Base-by-base conservation (phyloP, 2,113 vertebrate genomes). In the Seriola rivoliana region DNA sequence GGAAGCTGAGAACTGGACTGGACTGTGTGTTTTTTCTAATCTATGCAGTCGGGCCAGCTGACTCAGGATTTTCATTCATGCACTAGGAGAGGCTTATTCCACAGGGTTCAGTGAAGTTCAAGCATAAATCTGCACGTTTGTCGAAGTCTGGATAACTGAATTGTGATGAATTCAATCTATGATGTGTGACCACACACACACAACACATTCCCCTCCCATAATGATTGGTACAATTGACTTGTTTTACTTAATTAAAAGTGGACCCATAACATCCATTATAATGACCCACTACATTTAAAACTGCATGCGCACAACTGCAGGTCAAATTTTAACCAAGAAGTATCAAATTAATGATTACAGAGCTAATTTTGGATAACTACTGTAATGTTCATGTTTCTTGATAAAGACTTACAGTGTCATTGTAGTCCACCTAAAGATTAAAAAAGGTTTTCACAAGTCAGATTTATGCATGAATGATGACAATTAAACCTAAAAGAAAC, bases 1-100 rank as follows among this genome's bases (percentile, higher is more conserved):
- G 52, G 67, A 32, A 52, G 50, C 60, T 58, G 58, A 54, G 40
- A 48, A 19, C 65, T 62, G 62, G 68, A 77, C 59, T 44, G 42
- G 38, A 57, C 25, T 21, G 66, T 78, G 29, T 74, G 4, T 42
- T 70, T 73, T 46, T 78, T 66, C 48, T 67, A 57, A 79, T 84
- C 67, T 7, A 46, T 71, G 66, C 64, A 46, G 48, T 57, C 25
- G 23, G 63, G 11, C 57, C 0, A 5, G 80, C 85, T 83, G 73
- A 79, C 73, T 75, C 80, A 59, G 82, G 42, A 32, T 50, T 81
- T 85, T 80, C 70, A 82, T 82, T 86, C 54, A 78, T 67, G 44
- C 50, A 8, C 32, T 54, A 14, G 4, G 25, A n/a, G 84, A 83
- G 54, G 54, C 21, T 72, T 62, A 62, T 75, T 77, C 69, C 78